Base-by-base conservation (phyloP, 2,888 invertebrate genomes). In the Xestia rhomboidea region DNA sequence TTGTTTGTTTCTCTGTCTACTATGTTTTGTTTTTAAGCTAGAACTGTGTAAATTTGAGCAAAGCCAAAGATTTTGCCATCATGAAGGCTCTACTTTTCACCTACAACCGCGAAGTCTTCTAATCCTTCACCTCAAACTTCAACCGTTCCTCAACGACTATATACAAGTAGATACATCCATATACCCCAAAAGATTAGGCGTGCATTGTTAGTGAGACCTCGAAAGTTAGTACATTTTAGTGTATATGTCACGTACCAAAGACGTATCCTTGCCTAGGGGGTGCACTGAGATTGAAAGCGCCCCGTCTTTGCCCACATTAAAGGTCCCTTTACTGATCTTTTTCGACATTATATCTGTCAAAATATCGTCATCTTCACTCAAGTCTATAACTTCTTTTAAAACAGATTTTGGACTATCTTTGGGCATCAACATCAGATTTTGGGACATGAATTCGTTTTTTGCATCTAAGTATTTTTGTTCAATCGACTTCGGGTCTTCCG, bases 371-470 rank as follows among this genome's bases (percentile, higher is more conserved):
- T 96, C 96, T 3, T 95, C 95, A 49, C 96, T 96, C 27, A 97
- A 82, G 60, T 96, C 96, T 30, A 97, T 96, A 0, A 96, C 94
- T 8, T 95, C 95, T 86, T 95, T 95, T 0, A 94, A 74, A 0
- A 95, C 91, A 0, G 95, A 93, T 78, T 94, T 94, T 0, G 91
- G 89, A 44, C 84, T 91, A 0, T 95, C 93, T 88, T 95, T 97
- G 0, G 97, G 96, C 93, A 96, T 94, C 15, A 97, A 83, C 93
- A 94, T 95, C 0, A 97, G 78, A 77, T 97, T 95, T 81, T 95
- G 93, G 0, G 95, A 95, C 97, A 97, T 97, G 41, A 95, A 97
- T 77, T 96, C 95, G 82, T 96, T 97, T 92, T 97, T 97, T 0
- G 97, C 97, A 44, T 96, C 94, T 38, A 97, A 89, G 85, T 97